Percentiles rank a stretch among this genome's conserved stretches.
phyloP scores from a whole-genome alignment of 1,140 invertebrate genomes.

The Drosophila nasuta region DNA sequence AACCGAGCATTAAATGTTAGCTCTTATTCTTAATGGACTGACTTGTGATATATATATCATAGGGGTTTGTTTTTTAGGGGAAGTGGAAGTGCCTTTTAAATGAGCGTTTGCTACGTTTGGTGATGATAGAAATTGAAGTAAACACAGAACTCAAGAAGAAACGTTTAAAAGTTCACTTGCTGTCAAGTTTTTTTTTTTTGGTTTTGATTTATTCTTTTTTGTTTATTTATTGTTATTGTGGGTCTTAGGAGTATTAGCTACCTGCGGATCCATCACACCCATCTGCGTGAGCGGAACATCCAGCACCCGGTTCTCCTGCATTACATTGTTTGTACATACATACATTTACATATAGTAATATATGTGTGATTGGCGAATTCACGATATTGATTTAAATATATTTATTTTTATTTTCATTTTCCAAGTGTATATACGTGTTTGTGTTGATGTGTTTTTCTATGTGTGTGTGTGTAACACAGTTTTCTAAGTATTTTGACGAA shows the following conservation, averaged over 20 bases:
- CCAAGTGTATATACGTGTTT: conserved; percentile 14
- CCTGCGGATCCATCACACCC: conserved; percentile 95
- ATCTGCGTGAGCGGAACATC: conserved; percentile 93
- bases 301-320: conserved; percentile 90
- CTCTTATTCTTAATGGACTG: conserved; percentile 10
- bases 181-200: conserved; percentile 7
- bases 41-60: conserved; percentile 6
- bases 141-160: conserved; percentile 69
- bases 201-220: neutral
- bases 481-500: conserved; percentile 44
- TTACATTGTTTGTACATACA: conserved; percentile 68
- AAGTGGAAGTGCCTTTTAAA: conserved; percentile 57
- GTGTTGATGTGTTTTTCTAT: neutral
- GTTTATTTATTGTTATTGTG: conserved; percentile 34
- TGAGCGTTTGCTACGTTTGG: conserved; percentile 54
- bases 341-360: conserved; percentile 37
- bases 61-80: neutral
- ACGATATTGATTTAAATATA: conserved; percentile 38
- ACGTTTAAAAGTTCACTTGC: conserved; percentile 52
- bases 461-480: conserved; percentile 12
- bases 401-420: conserved; percentile 23
- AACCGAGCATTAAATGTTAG: neutral
- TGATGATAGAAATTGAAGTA: conserved; percentile 61
- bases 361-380: conserved; percentile 46
- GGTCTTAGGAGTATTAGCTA: conserved; percentile 84